Conservation (phyloP, 2,797 vertebrate species). For the Philypnodon macrostomus region DNA sequence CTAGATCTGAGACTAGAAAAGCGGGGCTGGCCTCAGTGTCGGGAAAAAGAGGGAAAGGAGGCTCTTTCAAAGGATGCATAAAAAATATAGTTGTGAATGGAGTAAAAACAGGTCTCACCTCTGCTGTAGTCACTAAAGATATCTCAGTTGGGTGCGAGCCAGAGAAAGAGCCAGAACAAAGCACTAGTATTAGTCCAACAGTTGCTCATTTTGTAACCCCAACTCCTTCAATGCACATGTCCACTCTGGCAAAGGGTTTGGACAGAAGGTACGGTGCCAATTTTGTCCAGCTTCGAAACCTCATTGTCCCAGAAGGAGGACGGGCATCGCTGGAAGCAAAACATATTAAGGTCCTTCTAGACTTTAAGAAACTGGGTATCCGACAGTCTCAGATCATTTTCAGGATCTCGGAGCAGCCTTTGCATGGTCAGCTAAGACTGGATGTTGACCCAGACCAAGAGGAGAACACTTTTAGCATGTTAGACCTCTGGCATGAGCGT, state of each 20-base stretch:
- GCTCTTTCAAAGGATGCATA: slow-evolving; percentile 91
- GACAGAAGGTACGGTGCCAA: slow-evolving; percentile 64
- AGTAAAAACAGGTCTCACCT: slow-evolving; percentile 78
- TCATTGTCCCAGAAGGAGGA: slow-evolving; percentile 84
- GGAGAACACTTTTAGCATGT: slow-evolving; percentile 82
- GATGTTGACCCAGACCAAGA: slow-evolving; percentile 74
- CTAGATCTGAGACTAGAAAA: slow-evolving; percentile 75
- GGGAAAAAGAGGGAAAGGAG: slow-evolving; percentile 79
- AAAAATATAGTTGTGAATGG: slow-evolving; percentile 79
- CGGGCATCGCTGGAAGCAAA: slow-evolving; percentile 81
- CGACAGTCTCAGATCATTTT: slow-evolving; percentile 87
- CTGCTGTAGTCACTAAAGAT: slow-evolving; percentile 84
- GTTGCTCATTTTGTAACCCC: slow-evolving; percentile 48
- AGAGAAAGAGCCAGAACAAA: slow-evolving; percentile 58
- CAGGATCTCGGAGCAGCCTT: slow-evolving; percentile 78
- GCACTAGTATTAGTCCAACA: slow-evolving; percentile 49
- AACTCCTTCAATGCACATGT: slow-evolving; percentile 51
- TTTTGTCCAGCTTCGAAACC: slow-evolving; percentile 80
- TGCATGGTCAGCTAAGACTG: slow-evolving; percentile 81
- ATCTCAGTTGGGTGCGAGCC: slow-evolving; percentile 88
- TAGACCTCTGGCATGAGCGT: slow-evolving; percentile 84
- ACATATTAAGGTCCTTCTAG: slow-evolving; percentile 83
- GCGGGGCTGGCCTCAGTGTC: slow-evolving; percentile 78
- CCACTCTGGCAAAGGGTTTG: slow-evolving; percentile 70
- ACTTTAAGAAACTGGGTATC: slow-evolving; percentile 83